phyloP scores from a whole-genome alignment of 2,113 vertebrate species.

The Sander lucioperca region DNA sequence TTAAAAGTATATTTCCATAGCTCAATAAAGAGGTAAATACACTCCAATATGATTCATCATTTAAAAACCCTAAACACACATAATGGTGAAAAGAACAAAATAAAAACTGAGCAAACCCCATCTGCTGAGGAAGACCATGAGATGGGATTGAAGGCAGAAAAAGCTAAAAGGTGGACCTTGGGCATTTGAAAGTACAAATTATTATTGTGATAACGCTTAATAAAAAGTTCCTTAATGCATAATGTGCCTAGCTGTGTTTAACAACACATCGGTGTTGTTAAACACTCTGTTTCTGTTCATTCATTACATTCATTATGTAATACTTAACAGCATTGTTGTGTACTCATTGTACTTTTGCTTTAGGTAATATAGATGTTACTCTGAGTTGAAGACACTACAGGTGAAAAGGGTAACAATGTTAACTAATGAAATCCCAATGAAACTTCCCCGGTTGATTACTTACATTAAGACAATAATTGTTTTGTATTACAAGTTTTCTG shows the following conservation, averaged over 20 bases:
- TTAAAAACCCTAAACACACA: background rate
- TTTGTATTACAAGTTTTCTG: too few relatives aligned
- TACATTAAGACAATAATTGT: too few relatives aligned
- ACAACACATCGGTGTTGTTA: too few relatives aligned
- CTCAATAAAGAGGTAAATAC: background rate
- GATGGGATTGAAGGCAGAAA: background rate
- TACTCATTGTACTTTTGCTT: slow-evolving; percentile 5
- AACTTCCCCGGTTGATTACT: too few relatives aligned
- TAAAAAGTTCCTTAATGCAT: background rate
- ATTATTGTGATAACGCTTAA: background rate
- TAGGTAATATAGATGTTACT: slow-evolving; percentile 6
- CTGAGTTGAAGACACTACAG: too few relatives aligned
- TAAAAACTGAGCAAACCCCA: background rate
- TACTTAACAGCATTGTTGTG: background rate
- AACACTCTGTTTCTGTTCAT: background rate
- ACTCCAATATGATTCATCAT: background rate
- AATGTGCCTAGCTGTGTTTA: background rate
- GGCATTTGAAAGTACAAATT: background rate
- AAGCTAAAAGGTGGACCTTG: too few relatives aligned
- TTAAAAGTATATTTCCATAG: background rate
- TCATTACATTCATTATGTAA: background rate
- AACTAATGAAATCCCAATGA: too few relatives aligned
- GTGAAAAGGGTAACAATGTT: too few relatives aligned
- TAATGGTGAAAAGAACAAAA: too few relatives aligned
- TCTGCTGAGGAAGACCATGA: background rate